Base-by-base conservation (phyloP, 2,888 invertebrate species). In the Tupiocoris notatus region DNA sequence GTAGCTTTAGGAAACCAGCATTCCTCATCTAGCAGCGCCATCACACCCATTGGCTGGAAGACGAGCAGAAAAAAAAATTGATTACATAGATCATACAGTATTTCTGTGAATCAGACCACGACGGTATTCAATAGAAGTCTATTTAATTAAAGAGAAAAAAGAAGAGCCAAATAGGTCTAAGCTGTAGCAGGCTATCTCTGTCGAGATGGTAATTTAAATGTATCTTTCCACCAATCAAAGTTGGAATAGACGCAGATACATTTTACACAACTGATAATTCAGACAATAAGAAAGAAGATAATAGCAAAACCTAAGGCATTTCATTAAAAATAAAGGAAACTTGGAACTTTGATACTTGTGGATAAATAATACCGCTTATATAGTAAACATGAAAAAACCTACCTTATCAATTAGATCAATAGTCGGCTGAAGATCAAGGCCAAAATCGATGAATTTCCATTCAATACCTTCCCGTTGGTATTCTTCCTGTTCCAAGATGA, bases 1-100 rank as follows among this genome's bases (percentile, higher is more conserved):
- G 98, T 99, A 0, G 99, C 99, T 85, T 99, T 99, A 0, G 99
- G 99, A 90, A 99, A 99, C 91, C 97, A 95, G 84, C 99, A 99
- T 86, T 99, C 98, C 84, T 99, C 99, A 84, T 99, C 99, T 70
- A 99, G 85, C 75, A 99, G 87, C 0, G 99, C 97, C 91, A 99
- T 92, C 81, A 99, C 96, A 81, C 99, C 99, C 93, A 99, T 98
- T 0, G 98, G 98, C 88, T 89, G 83, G 61, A 83, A 82, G 59
- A 78, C 73, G 21, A 21, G 57, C n/a, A n/a, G n/a, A n/a, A n/a
- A n/a, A n/a, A n/a, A n/a, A n/a, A n/a, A n/a, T n/a, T n/a, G n/a
- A n/a, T n/a, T n/a, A 18, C 18, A 17, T 6, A 59, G 18, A 59
- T 6, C 6, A 9, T n/a, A 9, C 59, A 18, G 59, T 59, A 59